These are phyloP conservation scores for Pseudomyrmex dendroicus DNA, from an alignment of 1,140 invertebrate species.

Conservation along the genomic window DNA sequence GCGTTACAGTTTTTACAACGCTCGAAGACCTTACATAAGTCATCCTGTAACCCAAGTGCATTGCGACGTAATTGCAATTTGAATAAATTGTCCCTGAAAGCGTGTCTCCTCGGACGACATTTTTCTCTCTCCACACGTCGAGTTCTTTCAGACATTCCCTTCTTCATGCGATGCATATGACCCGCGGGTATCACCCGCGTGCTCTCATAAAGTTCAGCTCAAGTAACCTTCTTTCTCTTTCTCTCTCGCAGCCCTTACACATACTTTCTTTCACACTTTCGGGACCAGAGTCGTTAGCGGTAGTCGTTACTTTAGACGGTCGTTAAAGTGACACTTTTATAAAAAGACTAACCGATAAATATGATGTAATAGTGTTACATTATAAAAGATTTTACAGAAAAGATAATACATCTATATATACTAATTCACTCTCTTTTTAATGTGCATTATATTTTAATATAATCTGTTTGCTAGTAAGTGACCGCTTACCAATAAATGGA, in stretches of 20 bases:
- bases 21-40: slow-evolving; percentile 45
- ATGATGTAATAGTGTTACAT: neutral
- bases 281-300: slow-evolving; percentile 64
- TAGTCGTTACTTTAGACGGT: slow-evolving; percentile 65
- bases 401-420: neutral
- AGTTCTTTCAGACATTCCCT: slow-evolving; percentile 26
- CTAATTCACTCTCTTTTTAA: neutral
- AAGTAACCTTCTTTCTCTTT: slow-evolving; percentile 55
- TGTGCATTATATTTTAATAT: neutral
- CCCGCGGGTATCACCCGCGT: slow-evolving; percentile 46
- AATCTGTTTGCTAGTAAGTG: no score
- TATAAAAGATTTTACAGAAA: neutral
- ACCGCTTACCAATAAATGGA: no score
- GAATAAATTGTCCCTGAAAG: slow-evolving; percentile 56
- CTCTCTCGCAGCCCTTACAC: slow-evolving; percentile 37
- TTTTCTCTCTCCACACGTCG: slow-evolving; percentile 41
- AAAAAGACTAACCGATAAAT: slow-evolving; percentile 24
- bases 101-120: slow-evolving; percentile 49
- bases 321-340: slow-evolving; percentile 49
- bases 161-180: slow-evolving; percentile 56
- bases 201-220: slow-evolving; percentile 54
- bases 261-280: slow-evolving; percentile 64
- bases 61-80: slow-evolving; percentile 47
- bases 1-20: slow-evolving; percentile 31
- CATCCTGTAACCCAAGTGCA: slow-evolving; percentile 26